Evolutionary conservation across 2,113 vertebrate species (phyloP).

Genomic region (Trematomus loennbergii): DNA sequence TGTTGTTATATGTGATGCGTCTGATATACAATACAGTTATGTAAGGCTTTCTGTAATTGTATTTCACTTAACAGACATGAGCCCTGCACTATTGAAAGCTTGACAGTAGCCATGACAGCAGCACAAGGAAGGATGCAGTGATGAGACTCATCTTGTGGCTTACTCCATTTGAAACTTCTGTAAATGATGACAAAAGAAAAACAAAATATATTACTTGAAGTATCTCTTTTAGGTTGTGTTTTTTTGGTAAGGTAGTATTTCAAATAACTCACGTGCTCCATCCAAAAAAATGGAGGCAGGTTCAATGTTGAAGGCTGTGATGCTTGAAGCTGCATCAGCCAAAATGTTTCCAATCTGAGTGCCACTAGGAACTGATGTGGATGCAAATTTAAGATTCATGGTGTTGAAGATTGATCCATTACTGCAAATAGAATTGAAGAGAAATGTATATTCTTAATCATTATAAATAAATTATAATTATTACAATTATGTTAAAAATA

Average conservation of each 20-base stretch:
- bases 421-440: constrained; percentile 24
- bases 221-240: not conserved
- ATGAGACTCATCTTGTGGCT: constrained; percentile 47
- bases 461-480: not conserved
- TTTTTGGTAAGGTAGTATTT: not conserved
- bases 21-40: not conserved
- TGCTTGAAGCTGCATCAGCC: constrained; percentile 18
- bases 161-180: constrained; percentile 36
- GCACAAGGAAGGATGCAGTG: constrained; percentile 41
- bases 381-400: not conserved
- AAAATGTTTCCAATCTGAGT: constrained; percentile 28
- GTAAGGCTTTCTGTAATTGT: not conserved
- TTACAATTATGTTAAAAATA: too few species aligned
- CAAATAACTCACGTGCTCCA: constrained; percentile 41
- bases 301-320: constrained; percentile 54
- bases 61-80: not conserved
- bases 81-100: constrained; percentile 11
- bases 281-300: constrained; percentile 35
- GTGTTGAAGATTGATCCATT: constrained; percentile 50
- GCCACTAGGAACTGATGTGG: constrained; percentile 24
- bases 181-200: not conserved
- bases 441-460: not conserved
- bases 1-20: too few species aligned
- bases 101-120: constrained; percentile 48
- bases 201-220: not conserved